Evolutionary conservation across 2,797 vertebrate genomes (phyloP).

Genomic region (Orientallactaga sibirica): DNA sequence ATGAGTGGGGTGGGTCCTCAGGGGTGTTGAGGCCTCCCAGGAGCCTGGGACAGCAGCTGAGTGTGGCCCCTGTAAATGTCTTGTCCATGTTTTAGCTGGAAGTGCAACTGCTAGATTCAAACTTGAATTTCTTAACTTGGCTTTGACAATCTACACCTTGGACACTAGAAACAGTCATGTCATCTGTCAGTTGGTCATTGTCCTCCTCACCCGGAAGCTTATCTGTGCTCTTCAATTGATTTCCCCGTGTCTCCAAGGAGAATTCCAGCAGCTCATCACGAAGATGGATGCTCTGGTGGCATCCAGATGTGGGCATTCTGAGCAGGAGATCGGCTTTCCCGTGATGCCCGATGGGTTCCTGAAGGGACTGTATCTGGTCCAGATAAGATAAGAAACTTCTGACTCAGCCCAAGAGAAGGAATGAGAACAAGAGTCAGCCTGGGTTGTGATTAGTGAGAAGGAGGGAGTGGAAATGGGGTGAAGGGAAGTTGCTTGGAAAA

Average conservation of each 20-base stretch:
- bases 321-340: neutral
- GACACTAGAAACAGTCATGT: neutral
- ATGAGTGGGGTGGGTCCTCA: too few relatives aligned
- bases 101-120: neutral
- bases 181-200: neutral
- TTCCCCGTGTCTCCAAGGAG: neutral
- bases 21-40: neutral
- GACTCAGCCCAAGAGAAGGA: neutral
- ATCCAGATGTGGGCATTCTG: neutral
- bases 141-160: neutral
- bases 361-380: slow-evolving; percentile 22
- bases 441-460: neutral
- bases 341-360: neutral
- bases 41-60: neutral
- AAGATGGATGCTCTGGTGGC: neutral
- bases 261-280: neutral
- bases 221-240: slow-evolving; percentile 58
- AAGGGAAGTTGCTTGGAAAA: slow-evolving; percentile 5
- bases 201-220: slow-evolving; percentile 35
- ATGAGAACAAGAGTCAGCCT: neutral
- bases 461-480: neutral
- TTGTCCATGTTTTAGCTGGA: neutral
- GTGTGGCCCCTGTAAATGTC: too few relatives aligned
- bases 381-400: slow-evolving; percentile 71
- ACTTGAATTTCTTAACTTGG: neutral